Base-by-base conservation (phyloP, 2,797 vertebrate species). In the Spheniscus humboldti region DNA sequence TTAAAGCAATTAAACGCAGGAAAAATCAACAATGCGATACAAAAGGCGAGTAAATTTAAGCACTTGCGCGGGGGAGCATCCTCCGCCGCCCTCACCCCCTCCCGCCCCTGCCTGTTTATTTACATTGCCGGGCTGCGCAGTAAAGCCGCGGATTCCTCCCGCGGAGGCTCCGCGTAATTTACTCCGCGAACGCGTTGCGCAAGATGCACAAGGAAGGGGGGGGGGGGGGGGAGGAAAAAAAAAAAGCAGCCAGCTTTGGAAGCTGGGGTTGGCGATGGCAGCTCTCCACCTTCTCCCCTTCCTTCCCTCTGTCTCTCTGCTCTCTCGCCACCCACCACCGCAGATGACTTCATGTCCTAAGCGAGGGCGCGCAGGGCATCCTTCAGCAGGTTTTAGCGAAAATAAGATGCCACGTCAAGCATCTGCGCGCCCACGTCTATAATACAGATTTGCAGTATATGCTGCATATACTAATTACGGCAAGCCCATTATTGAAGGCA, bases 1-100 rank as follows among this genome's bases (percentile, higher is more conserved):
- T 96, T 86, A 92, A 87, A 89, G 79, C 85, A 91, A 96, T 95
- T 96, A 95, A 95, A 96, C 2, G 56, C 50, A 16, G 66, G 84
- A 47, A 67, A 87, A 94, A 88, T n/a, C 75, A 84, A 47, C 78
- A 68, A 45, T 1, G 74, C 41, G 56, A 95, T 92, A 80, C 77
- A 84, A 88, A 88, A 88, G 59, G 39, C 33, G 86, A 91, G 62
- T 6, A 56, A 90, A 92, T 85, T 73, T 23, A 16, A 71, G 55
- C 63, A 31, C 48, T 90, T 75, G 75, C 23, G 71, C 68, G 25
- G 77, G 63, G 55, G 66, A 73, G 66, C 90, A 86, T 56, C 90
- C 45, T 73, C 75, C 10, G 66, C 57, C 43, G 20, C 78, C 56
- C 24, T 85, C 50, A 22, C 53, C 41, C 55, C 60, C 72, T 35